These are phyloP conservation scores for Muscicapa striata DNA, from an alignment of 2,797 vertebrate species.

Conservation along the genomic window DNA sequence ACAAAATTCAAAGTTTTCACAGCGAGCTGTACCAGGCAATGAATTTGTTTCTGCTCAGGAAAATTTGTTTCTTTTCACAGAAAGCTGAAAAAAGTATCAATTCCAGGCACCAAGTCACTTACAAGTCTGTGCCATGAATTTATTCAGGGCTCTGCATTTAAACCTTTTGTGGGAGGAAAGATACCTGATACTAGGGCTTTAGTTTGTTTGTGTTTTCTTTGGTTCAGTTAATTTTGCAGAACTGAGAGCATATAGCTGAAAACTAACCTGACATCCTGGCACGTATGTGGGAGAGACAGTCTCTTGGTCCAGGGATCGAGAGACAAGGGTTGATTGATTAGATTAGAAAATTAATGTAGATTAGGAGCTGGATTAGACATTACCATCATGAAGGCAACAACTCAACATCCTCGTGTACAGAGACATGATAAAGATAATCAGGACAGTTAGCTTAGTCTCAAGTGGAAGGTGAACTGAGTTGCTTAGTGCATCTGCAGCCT, in stretches of 20 bases:
- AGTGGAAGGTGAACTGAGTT: background rate
- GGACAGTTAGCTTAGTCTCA: background rate
- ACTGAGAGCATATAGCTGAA: background rate
- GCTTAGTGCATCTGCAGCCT: background rate
- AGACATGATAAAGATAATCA: background rate
- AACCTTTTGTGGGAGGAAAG: background rate
- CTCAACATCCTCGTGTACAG: background rate
- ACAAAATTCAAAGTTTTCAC: background rate
- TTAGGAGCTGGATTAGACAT: background rate
- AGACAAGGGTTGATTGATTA: background rate
- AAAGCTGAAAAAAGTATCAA: background rate
- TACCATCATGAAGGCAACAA: background rate
- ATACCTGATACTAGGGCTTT: background rate
- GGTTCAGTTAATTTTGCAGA: background rate
- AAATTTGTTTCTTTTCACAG: background rate
- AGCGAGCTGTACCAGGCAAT: background rate
- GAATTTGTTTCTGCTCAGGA: background rate
- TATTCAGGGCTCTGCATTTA: background rate
- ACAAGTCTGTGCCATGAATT: background rate
- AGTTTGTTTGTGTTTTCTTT: background rate
- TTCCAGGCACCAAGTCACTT: background rate
- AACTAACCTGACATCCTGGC: background rate
- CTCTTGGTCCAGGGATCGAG: background rate
- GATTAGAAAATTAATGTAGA: background rate
- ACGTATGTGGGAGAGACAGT: background rate